Conservation (phyloP, 1,140 invertebrate genomes). For the Bombus pyrosoma region DNA sequence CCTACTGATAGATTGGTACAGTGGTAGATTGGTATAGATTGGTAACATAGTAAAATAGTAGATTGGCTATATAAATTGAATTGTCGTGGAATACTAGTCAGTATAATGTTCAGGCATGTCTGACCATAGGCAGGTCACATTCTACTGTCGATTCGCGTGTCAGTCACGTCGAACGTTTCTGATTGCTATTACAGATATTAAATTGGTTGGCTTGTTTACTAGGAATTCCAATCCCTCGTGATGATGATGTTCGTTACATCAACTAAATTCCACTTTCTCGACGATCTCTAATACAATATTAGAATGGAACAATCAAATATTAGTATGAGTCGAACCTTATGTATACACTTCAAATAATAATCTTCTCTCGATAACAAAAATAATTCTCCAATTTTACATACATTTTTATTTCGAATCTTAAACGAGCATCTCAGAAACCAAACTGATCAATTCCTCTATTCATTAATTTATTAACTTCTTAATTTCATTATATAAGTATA, state of each 20-base stretch:
- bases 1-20: neutral
- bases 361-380: neutral
- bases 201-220: conserved; percentile 17
- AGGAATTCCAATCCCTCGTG: neutral
- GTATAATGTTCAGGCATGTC: neutral
- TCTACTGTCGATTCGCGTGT: conserved; percentile 33
- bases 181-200: conserved; percentile 35
- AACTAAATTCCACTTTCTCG: too few relatives aligned
- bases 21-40: neutral
- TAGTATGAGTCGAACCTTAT: neutral
- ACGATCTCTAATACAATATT: conserved; percentile 6
- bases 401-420: neutral
- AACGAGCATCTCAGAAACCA: neutral
- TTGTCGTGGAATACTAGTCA: neutral
- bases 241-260: neutral
- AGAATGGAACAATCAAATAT: neutral
- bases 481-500: too few relatives aligned
- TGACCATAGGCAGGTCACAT: neutral
- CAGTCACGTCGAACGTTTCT: conserved; percentile 23
- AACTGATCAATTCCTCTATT: too few relatives aligned
- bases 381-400: neutral
- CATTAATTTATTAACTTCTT: too few relatives aligned
- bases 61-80: neutral
- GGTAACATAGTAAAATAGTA: neutral
- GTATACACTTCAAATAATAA: neutral